Percentiles rank a stretch among this genome's conserved stretches.
Evolutionary conservation across 2,797 vertebrate genomes (phyloP).

Genomic region (Muscicapa striata): DNA sequence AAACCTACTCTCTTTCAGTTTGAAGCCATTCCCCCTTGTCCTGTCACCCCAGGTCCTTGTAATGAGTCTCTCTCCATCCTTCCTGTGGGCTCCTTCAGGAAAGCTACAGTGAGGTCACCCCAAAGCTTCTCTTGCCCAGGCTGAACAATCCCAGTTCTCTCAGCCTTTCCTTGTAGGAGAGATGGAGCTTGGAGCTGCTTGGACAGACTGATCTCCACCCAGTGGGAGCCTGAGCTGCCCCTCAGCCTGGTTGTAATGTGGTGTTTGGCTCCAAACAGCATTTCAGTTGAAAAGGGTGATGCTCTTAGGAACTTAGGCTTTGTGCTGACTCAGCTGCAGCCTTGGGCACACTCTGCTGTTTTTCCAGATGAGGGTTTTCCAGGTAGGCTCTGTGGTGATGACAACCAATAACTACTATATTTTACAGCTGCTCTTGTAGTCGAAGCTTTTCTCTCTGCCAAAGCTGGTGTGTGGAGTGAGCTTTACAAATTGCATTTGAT

Average conservation of each 20-base stretch:
- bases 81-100: not conserved
- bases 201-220: not conserved
- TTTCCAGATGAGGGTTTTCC: not conserved
- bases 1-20: not conserved
- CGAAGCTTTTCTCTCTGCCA: not conserved
- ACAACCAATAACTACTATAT: not conserved
- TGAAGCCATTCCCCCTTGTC: not conserved
- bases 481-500: not conserved
- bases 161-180: not conserved
- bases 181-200: not conserved
- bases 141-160: not conserved
- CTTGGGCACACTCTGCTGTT: not conserved
- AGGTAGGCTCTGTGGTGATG: conserved; percentile 7
- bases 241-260: not conserved
- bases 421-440: conserved; percentile 4
- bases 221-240: not conserved
- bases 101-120: not conserved
- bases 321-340: not conserved
- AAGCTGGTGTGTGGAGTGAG: not conserved
- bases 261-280: not conserved
- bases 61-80: not conserved
- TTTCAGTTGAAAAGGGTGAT: not conserved
- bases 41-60: not conserved
- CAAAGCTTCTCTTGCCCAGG: not conserved
- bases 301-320: not conserved